These are phyloP conservation scores for Notechis scutatus DNA, from an alignment of 2,113 vertebrate species.

Conservation along the genomic window DNA sequence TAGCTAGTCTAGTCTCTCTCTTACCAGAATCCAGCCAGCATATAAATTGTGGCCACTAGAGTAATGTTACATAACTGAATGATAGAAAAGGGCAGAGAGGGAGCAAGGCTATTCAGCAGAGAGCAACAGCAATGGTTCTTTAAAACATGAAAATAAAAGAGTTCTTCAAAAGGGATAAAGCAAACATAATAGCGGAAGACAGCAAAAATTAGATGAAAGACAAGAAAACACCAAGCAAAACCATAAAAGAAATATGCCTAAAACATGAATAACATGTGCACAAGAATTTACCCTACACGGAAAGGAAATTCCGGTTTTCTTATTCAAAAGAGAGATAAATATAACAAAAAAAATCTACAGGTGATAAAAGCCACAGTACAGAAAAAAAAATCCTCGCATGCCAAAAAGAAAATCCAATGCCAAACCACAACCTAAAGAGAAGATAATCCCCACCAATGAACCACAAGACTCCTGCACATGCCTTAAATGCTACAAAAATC, in stretches of 20 bases:
- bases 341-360: background rate
- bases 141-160: background rate
- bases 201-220: background rate
- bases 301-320: background rate
- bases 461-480: too few species aligned
- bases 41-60: background rate
- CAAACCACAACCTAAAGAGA: too few species aligned
- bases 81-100: background rate
- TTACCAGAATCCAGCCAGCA: background rate
- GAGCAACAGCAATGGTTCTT: background rate
- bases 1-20: background rate
- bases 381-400: background rate
- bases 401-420: too few species aligned
- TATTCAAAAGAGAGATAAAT: background rate
- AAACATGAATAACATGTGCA: background rate
- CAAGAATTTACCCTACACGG: background rate
- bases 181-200: background rate
- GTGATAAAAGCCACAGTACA: background rate
- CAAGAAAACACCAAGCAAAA: background rate
- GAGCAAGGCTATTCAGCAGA: background rate
- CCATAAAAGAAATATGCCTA: background rate
- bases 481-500: too few species aligned
- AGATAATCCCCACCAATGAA: too few species aligned
- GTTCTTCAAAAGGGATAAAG: background rate
- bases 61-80: background rate